Conservation (phyloP, 2,888 invertebrate genomes). For the Hyles lineata region DNA sequence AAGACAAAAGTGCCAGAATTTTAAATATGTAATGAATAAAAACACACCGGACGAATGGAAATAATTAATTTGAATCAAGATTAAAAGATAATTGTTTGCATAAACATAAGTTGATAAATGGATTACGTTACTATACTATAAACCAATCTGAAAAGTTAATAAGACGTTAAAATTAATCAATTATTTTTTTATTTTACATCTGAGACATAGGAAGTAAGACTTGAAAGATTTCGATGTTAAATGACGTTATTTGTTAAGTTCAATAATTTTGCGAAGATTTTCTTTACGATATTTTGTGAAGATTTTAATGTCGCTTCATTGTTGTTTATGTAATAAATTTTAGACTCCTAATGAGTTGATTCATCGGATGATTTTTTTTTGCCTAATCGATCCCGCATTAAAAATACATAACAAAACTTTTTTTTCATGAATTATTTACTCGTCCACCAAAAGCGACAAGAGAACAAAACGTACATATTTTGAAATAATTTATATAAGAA, state of each 20-base stretch:
- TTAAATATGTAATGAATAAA: constrained; percentile 31
- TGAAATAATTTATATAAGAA: not conserved
- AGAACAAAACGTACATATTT: not conserved
- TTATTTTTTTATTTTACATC: too few species aligned
- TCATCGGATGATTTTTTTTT: not conserved
- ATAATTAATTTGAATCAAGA: constrained; percentile 5
- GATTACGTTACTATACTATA: not conserved
- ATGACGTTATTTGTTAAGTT: too few species aligned
- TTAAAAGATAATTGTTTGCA: not conserved
- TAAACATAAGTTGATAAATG: not conserved
- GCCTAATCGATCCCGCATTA: too few species aligned
- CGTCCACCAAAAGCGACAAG: not conserved
- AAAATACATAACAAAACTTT: not conserved
- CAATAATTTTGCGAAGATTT: too few species aligned
- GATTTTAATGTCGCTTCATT: too few species aligned
- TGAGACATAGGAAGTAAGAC: too few species aligned
- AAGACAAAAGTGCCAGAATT: constrained; percentile 78
- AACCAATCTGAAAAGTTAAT: not conserved
- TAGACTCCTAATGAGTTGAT: too few species aligned
- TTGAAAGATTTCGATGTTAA: too few species aligned
- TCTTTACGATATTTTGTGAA: too few species aligned
- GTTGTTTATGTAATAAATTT: too few species aligned
- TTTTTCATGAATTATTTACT: not conserved
- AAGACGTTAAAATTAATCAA: not conserved
- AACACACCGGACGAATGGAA: constrained; percentile 19